Evolutionary conservation across 2,888 invertebrate genomes (phyloP).

Genomic region (Tenodera sinensis): DNA sequence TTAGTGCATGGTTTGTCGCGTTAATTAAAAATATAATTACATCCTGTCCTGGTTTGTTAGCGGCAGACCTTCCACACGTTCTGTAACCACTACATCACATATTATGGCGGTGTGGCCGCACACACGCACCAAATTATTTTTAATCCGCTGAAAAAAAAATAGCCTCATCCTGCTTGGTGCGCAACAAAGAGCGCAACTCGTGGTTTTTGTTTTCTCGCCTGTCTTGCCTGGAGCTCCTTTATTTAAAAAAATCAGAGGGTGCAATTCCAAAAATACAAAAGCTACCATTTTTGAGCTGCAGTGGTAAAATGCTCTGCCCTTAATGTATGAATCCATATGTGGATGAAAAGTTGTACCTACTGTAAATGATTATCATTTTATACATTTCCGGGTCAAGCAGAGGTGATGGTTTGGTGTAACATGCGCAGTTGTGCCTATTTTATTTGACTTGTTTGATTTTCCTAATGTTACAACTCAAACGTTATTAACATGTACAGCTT

Average conservation of each 20-base stretch:
- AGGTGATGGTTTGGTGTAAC: too few species aligned
- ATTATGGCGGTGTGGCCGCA: neutral
- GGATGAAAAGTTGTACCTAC: neutral
- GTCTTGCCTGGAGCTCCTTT: neutral
- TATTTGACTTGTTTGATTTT: too few species aligned
- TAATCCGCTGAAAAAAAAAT: neutral
- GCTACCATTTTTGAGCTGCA: neutral
- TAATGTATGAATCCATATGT: neutral
- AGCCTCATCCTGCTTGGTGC: neutral
- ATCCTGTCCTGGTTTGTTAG: neutral
- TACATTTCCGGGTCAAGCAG: neutral
- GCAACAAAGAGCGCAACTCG: neutral
- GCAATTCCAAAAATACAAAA: neutral
- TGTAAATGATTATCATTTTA: neutral
- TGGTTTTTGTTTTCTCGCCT: neutral
- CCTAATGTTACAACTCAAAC: too few species aligned
- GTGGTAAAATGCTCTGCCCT: neutral
- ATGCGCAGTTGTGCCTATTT: too few species aligned
- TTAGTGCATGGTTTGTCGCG: neutral
- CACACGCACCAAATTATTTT: neutral
- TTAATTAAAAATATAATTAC: slow-evolving; percentile 1
- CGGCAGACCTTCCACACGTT: neutral
- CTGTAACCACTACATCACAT: neutral
- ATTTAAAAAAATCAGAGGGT: neutral
- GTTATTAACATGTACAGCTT: too few species aligned